Base-by-base conservation (phyloP, 2,797 vertebrate genomes). In the Pyrocephalus nanus region DNA sequence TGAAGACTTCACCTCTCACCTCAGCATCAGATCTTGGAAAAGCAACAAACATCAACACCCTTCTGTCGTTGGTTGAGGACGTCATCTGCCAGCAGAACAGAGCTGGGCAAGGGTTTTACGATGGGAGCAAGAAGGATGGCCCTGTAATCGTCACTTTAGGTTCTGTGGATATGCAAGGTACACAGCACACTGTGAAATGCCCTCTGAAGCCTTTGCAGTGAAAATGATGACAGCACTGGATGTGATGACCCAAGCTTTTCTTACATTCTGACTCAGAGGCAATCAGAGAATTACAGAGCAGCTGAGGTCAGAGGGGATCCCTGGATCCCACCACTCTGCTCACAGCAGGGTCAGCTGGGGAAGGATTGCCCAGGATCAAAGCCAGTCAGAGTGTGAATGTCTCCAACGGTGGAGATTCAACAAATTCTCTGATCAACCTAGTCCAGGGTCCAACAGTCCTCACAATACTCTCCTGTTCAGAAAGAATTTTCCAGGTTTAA, bases 61-160 rank as follows among this genome's bases (percentile, higher is more conserved):
- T 99, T 65, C 94, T 99, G 91, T 98, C 98, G 67, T 42, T 99
- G 91, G 98, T 99, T 83, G 99, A 99, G 95, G 98, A 99, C 19
- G 97, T 99, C 62, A 98, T 99, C 94, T 97, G 97, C 75, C 98
- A 98, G 92, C 98, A 99, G 95, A 99, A 98, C 92, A 94, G 88
- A 95, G 66, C 54, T 6, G 86, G 96, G 9, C 97, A 97, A 71
- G 97, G 97, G 69, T 98, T 98, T 95, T 98, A 98, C 73, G 97
- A 97, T 12, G 98, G 98, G 3, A 90, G 61, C 71, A 97, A 94
- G 58, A 98, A 92, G 74, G 97, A 98, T 47, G 93, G 95, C 34
- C 86, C 98, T 18, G 72, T 98, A 71, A 97, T 96, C 77, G 97
- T 98, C 78, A 98, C 98, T 38, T 84, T 98, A 76, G 97, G 96